Evolutionary conservation across 2,888 invertebrate genomes (phyloP), one percentile per base, ranked within the genome.

Genomic region (Busseola fusca): DNA sequence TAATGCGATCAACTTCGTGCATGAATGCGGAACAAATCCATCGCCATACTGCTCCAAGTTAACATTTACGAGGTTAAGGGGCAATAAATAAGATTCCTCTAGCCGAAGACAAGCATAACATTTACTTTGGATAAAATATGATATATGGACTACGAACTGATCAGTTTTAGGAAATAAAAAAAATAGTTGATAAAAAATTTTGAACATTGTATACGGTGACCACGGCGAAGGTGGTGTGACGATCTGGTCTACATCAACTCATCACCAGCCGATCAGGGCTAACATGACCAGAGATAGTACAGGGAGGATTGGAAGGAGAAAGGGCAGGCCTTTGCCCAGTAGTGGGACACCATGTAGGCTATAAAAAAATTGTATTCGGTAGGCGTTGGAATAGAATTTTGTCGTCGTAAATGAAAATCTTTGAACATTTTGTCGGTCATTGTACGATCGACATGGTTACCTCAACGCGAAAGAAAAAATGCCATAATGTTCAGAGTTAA

Each of bases 71-170:
- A 72, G 72, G 75, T 70, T 80, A 84, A 81, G 82, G 85, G 85
- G 73, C 83, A 74, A 78, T 83, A 84, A 84, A 84, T 83, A 83
- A 82, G 66, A 64, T 64, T 74, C 64, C 67, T 78, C 65, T 64
- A 77, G 66, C 72, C 86, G 88, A 89, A 83, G 88, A 90, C 88
- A 87, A 82, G 86, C 89, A 90, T 93, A 93, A 91, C 93, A 91
- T 90, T 92, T 92, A 7, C 91, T 9, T 92, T 89, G 25, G 42
- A 60, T 63, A 54, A 70, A 73, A 73, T 66, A 52, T n/a, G n/a
- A n/a, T n/a, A 34, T 34, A 7, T 34, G 34, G 50, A 69, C 56
- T 64, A 64, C 60, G 16, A 78, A 64, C 69, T 74, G 65, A 78
- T 78, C 75, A 74, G 64, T 65, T 81, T 65, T 64, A 73, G 59